Base-by-base conservation (phyloP, 2,888 invertebrate genomes). In the Melanophora roralis region DNA sequence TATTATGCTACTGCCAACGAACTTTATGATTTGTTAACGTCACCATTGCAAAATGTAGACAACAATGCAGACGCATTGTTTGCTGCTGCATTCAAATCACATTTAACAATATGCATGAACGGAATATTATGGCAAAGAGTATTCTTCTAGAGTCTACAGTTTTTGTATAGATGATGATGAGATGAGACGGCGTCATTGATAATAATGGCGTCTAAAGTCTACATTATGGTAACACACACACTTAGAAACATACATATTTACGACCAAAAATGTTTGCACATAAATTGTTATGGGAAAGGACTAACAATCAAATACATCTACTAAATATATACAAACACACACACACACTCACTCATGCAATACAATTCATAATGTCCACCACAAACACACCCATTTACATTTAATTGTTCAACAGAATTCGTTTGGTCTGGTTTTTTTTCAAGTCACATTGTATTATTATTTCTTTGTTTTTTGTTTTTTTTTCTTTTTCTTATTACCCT, bases 181-280 rank as follows among this genome's bases (percentile, higher is more conserved):
- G 23, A 32, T 34, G 69, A 64, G 74, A 74, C 78, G 64, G 59
- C 64, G 69, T 65, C 78, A 74, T 64, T 74, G 64, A 47, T 51
- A 71, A n/a, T 71, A 75, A 71, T 79, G 79, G 79, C 79, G 79
- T 71, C 79, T 67, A 67, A 75, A 71, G 69, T 75, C 79, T 79
- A 53, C 47, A 47, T 23, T 53, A 60, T 65, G 27, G 40, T 32
- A 59, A 45, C 53, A 51, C 32, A 45, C 7, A 76, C n/a, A 65
- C 40, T 43, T 21, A 47, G n/a, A 47, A 12, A 38, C 53, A 34
- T 8, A 53, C 38, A 43, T 14, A 59, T n/a, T 40, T 49, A 51
- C 16, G 53, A n/a, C 19, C 51, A 27, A 53, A 38, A 38, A 38
- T 60, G 16, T 45, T 8, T 45, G 27, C 23, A 43, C 38, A 45